Base-by-base conservation (phyloP, 2,888 invertebrate species). In the Epistrophella euchroma region DNA sequence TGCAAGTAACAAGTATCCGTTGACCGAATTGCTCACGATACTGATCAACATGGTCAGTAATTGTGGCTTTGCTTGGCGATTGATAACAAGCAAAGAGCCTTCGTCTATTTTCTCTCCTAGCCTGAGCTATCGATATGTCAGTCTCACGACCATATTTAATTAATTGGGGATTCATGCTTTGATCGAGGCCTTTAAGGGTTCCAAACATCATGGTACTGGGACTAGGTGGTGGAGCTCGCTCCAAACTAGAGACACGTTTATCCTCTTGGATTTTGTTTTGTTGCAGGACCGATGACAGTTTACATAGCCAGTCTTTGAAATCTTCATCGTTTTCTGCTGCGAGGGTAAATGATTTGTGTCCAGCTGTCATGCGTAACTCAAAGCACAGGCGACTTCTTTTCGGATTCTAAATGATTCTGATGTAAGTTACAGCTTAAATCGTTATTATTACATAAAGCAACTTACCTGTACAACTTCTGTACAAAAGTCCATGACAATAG, bases 401-500 rank as follows among this genome's bases (percentile, higher is more conserved):
- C 19, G 96, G 93, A 93, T 97, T 98, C 96, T 96, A 90, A 17
- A 91, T 66, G 6, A 35, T 32, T 32, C 0, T 2, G 1, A 22
- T 22, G n/a, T 40, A 9, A 40, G 10, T 28, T n/a, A 17, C 1
- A 10, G 7, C 1, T 2, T 28, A n/a, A 32, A 13, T 2, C 19
- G 19, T 45, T 4, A n/a, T 13, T 43, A 10, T 19, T 0, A 25
- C 13, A 2, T 17, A 25, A 19, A 13, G 19, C 4, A 45, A 75
- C 86, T 85, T 92, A 96, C 96, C 94, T 96, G 95, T 78, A 96
- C 95, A 89, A 98, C 97, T 91, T 97, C 97, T 2, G 96, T 96
- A 91, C 98, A 98, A 93, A 97, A 97, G 92, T 98, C 98, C 96
- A 98, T 96, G 88, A 97, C 97, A 91, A 98, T 97, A 43, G 97